Evolutionary conservation across 1,140 invertebrate genomes (phyloP).

Genomic region (Drosophila gunungcola): DNA sequence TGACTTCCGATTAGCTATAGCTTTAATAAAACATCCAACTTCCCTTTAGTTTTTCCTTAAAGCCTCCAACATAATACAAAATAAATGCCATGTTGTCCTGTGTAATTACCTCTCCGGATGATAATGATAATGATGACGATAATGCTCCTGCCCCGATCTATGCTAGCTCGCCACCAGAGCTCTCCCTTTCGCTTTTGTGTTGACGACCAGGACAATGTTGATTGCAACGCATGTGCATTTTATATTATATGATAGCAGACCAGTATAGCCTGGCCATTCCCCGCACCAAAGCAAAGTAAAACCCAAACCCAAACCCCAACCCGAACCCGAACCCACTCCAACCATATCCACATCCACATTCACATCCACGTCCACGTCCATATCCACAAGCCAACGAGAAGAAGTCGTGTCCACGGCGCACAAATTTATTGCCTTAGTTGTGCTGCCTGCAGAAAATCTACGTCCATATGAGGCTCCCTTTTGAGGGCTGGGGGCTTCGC

Average conservation of each 20-base stretch:
- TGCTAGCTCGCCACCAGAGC: background rate
- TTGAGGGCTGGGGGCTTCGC: slow-evolving; percentile 31
- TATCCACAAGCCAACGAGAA: background rate
- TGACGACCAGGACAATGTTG: slow-evolving; percentile 53
- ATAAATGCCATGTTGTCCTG: background rate
- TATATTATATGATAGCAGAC: slow-evolving; percentile 49
- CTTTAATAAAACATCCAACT: too few species aligned
- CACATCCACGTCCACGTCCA: background rate
- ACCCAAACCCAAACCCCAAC: background rate
- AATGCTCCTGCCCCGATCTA: slow-evolving; percentile 22
- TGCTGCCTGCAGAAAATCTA: slow-evolving; percentile 3
- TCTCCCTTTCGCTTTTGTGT: background rate
- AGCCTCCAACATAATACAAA: too few species aligned
- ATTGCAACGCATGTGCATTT: slow-evolving; percentile 58
- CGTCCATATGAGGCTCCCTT: background rate
- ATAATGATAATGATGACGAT: slow-evolving; percentile 33
- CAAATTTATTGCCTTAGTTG: slow-evolving; percentile 51
- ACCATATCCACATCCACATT: too few species aligned
- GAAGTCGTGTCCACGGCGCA: slow-evolving; percentile 16
- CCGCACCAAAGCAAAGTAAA: background rate
- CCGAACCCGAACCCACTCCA: background rate
- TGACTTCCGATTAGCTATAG: too few species aligned
- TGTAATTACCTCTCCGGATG: slow-evolving; percentile 39
- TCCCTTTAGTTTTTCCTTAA: too few species aligned
- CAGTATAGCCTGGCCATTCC: background rate